Evolutionary conservation across 1,140 invertebrate genomes (phyloP), one percentile per base, ranked within the genome.

Genomic region (Macrocentrus cingulum): DNA sequence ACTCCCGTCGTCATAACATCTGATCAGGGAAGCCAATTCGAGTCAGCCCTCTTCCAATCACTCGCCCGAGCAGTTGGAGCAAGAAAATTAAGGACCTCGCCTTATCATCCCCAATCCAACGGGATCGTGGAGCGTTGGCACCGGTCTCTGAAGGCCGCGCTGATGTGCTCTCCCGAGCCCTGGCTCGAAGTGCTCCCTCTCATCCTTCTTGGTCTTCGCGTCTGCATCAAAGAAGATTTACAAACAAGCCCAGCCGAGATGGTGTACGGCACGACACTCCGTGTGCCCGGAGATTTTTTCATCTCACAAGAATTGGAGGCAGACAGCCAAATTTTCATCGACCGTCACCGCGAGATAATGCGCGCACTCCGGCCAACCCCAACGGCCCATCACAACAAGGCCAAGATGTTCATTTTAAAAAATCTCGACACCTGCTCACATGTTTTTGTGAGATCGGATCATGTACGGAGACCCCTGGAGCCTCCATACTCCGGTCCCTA

Each of bases 281-380:
- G 67, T n/a, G 46, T 75, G 1, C 67, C 69, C 9, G 68, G 68
- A 1, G 72, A 78, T 61, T 71, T 75, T 41, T 65, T 77, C 29
- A 23, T 57, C n/a, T n/a, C n/a, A n/a, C n/a, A n/a, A n/a, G n/a
- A n/a, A n/a, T n/a, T n/a, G n/a, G n/a, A n/a, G n/a, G n/a, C n/a
- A n/a, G n/a, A n/a, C n/a, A n/a, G n/a, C n/a, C n/a, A n/a, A n/a
- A n/a, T n/a, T n/a, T n/a, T n/a, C n/a, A n/a, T n/a, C n/a, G n/a
- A n/a, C n/a, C n/a, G n/a, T n/a, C n/a, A n/a, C n/a, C n/a, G n/a
- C n/a, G n/a, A n/a, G n/a, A n/a, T n/a, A n/a, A n/a, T n/a, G n/a
- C n/a, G n/a, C n/a, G n/a, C n/a, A n/a, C n/a, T n/a, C n/a, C n/a
- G n/a, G n/a, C n/a, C n/a, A n/a, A n/a, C n/a, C n/a, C n/a, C n/a